Percentiles rank a stretch among this genome's conserved stretches.
Evolutionary conservation across 2,888 invertebrate genomes (phyloP).

Genomic region (Drosophila parthenogenetica): DNA sequence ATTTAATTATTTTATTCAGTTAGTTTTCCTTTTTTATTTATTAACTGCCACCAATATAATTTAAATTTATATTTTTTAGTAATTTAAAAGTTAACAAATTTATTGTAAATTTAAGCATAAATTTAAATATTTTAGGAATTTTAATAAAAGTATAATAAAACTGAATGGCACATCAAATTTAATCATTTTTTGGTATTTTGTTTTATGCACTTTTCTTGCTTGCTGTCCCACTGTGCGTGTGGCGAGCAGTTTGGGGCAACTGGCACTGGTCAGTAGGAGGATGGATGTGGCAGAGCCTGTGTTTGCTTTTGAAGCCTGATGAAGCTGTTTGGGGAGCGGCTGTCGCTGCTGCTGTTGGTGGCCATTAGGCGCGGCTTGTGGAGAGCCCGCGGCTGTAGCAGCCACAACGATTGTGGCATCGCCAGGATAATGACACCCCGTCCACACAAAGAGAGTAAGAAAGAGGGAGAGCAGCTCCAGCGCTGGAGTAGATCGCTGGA

Average conservation of each 20-base stretch:
- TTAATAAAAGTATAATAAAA: too few species aligned
- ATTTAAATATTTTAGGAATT: too few species aligned
- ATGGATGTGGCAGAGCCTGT: slow-evolving; percentile 44
- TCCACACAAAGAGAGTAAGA: slow-evolving; percentile 6
- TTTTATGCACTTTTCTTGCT: not conserved
- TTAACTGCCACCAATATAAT: too few species aligned
- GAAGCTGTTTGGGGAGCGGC: slow-evolving; percentile 75
- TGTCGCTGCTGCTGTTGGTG: slow-evolving; percentile 68
- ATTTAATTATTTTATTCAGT: too few species aligned
- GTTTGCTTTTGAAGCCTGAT: slow-evolving; percentile 73
- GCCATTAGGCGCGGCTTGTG: slow-evolving; percentile 73
- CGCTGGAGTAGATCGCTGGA: slow-evolving; percentile 1
- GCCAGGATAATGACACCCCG: slow-evolving; percentile 62
- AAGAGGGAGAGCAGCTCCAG: not conserved
- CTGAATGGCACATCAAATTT: too few species aligned
- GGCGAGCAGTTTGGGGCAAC: slow-evolving; percentile 40
- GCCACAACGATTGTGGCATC: slow-evolving; percentile 16
- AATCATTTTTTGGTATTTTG: too few species aligned
- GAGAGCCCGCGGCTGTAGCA: slow-evolving; percentile 46
- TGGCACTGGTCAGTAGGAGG: slow-evolving; percentile 49
- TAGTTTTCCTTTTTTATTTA: too few species aligned
- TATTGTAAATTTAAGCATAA: too few species aligned
- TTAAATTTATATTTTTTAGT: too few species aligned
- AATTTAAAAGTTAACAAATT: too few species aligned
- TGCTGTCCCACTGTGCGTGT: slow-evolving; percentile 36